These are phyloP conservation scores for Pachliopta kotzebuea DNA, from an alignment of 2,888 invertebrate genomes.

Conservation along the genomic window DNA sequence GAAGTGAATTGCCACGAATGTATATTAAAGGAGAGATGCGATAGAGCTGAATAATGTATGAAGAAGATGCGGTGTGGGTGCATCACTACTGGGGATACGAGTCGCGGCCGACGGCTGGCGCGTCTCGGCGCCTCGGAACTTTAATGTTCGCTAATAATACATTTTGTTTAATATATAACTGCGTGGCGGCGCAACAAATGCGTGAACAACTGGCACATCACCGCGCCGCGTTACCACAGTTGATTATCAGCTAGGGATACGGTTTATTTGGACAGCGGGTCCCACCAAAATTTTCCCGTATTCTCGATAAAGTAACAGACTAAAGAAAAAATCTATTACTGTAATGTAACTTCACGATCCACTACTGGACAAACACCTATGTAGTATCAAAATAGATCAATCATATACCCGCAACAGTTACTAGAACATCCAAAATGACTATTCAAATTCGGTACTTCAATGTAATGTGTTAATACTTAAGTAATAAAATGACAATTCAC, in stretches of 20 bases:
- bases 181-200: constrained; percentile 41
- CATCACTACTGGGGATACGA: constrained; percentile 26
- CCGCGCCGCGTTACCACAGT: constrained; percentile 9
- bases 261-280: constrained; percentile 8
- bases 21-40: background rate
- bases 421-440: too few relatives aligned
- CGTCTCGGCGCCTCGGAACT: constrained; percentile 44
- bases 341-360: too few relatives aligned
- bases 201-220: constrained; percentile 37
- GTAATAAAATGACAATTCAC: too few relatives aligned
- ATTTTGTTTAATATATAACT: constrained; percentile 48
- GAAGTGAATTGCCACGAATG: background rate
- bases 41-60: background rate
- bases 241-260: constrained; percentile 34
- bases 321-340: too few relatives aligned
- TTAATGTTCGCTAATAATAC: constrained; percentile 48
- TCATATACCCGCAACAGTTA: too few relatives aligned
- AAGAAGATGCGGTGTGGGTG: background rate
- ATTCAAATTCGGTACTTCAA: too few relatives aligned
- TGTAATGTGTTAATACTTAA: too few relatives aligned
- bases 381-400: too few relatives aligned
- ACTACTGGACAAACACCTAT: too few relatives aligned
- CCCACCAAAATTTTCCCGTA: background rate
- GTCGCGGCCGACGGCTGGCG: constrained; percentile 36
- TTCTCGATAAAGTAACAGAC: too few relatives aligned